phyloP scores from a whole-genome alignment of 2,888 invertebrate genomes.

The Schizotus pectinicornis region DNA sequence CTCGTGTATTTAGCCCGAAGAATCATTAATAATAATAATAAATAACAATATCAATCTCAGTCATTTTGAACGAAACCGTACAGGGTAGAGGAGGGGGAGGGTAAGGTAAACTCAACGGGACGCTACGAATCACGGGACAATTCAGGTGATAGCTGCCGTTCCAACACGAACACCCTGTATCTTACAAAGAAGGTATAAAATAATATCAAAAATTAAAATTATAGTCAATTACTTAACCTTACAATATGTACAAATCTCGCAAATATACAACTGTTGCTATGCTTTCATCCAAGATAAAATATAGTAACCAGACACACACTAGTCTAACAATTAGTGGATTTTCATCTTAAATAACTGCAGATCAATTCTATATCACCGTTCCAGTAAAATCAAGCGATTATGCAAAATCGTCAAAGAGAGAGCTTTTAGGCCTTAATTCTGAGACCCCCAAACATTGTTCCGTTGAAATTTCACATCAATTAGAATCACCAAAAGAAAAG shows the following conservation, averaged over 20 bases:
- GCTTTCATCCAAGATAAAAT: conserved; percentile 18
- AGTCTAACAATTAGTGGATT: conserved; percentile 35
- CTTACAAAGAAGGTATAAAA: conserved; percentile 49
- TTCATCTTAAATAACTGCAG: neutral
- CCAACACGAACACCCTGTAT: conserved; percentile 48
- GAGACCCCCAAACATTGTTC: too few relatives aligned
- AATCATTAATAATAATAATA: conserved; percentile 29
- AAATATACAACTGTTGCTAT: conserved; percentile 24
- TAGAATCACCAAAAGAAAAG: conserved; percentile 19
- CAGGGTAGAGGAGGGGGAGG: conserved; percentile 32
- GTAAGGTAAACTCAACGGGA: conserved; percentile 1
- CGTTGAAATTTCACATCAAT: too few relatives aligned
- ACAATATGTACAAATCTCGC: conserved; percentile 40
- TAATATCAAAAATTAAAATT: conserved; percentile 49
- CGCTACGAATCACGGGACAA: conserved; percentile 23
- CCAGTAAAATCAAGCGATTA: neutral
- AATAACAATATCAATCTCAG: conserved; percentile 38
- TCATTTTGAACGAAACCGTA: conserved; percentile 44
- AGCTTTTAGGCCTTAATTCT: too few relatives aligned
- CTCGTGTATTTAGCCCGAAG: conserved; percentile 40
- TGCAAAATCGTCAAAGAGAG: neutral
- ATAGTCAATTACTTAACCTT: conserved; percentile 42
- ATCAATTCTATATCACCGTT: too few relatives aligned
- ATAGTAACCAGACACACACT: conserved; percentile 34
- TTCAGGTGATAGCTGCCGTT: conserved; percentile 39